Conservation (phyloP, 2,797 vertebrate species). For the Paedocypris micromegethes region DNA sequence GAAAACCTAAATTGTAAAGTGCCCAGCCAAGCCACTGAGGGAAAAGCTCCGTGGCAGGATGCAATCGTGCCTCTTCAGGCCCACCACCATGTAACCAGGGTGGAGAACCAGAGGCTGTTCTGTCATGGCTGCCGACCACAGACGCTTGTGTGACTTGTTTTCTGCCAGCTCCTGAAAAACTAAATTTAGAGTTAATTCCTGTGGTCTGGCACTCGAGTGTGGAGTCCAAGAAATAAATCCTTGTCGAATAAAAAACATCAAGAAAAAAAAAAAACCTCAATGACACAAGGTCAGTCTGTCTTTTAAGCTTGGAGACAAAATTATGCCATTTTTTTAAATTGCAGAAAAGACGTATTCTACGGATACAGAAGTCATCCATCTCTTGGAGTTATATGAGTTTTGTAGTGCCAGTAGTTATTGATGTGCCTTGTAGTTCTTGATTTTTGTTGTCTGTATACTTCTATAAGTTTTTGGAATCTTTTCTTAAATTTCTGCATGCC, state of each 20-base stretch:
- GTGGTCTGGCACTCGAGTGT: slow-evolving; percentile 22
- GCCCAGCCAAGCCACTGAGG: slow-evolving; percentile 52
- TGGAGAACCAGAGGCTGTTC: slow-evolving; percentile 55
- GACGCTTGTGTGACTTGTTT: slow-evolving; percentile 46
- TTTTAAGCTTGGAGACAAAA: too few species aligned
- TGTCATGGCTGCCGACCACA: slow-evolving; percentile 27
- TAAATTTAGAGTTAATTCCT: slow-evolving; percentile 49
- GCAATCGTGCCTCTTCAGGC: slow-evolving; percentile 59
- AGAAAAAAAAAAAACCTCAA: not conserved
- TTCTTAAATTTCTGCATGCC: too few species aligned
- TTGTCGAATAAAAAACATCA: not conserved
- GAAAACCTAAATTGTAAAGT: slow-evolving; percentile 50
- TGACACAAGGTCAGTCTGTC: too few species aligned
- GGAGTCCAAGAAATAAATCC: slow-evolving; percentile 10
- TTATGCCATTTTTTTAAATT: too few species aligned
- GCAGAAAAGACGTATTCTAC: too few species aligned
- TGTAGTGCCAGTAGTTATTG: too few species aligned
- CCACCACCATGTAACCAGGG: slow-evolving; percentile 58
- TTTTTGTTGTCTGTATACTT: too few species aligned
- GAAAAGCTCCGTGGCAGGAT: slow-evolving; percentile 58
- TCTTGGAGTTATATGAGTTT: too few species aligned
- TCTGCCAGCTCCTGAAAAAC: slow-evolving; percentile 51
- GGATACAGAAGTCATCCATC: too few species aligned
- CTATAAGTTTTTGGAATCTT: too few species aligned
- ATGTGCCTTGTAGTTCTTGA: too few species aligned